Evolutionary conservation across 64 coral and sea anemone species (phyloP).

Genomic region (Catalaphyllia jardinei): DNA sequence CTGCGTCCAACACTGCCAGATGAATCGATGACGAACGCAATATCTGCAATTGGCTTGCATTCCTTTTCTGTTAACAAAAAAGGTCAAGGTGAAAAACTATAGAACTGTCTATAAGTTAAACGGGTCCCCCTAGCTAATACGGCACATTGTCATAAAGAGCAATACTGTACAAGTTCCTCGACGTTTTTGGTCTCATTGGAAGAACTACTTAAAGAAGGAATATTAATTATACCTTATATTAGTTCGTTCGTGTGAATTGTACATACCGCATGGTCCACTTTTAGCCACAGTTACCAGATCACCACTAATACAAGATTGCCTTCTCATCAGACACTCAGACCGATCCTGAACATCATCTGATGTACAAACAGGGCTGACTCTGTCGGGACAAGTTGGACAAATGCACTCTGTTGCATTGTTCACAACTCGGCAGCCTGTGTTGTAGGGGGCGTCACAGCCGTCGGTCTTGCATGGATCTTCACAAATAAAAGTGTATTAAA

Average conservation of each 20-base stretch:
- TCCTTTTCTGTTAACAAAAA: neutral
- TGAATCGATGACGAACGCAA: constrained; percentile 54
- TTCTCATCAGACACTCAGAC: neutral
- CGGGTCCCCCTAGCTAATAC: no score
- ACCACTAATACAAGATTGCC: neutral
- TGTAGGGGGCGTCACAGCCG: constrained; percentile 15
- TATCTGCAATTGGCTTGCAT: constrained; percentile 16
- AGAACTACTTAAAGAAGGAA: no score
- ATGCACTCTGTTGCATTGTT: neutral
- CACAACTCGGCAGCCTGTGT: neutral
- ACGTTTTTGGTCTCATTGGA: no score
- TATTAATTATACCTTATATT: no score
- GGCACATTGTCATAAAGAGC: no score
- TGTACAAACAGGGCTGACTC: neutral
- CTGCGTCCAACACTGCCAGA: constrained; percentile 31
- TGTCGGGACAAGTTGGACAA: constrained; percentile 13
- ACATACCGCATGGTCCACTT: constrained; percentile 16
- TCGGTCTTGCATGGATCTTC: neutral
- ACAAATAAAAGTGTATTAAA: neutral
- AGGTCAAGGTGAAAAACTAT: no score
- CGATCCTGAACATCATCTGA: constrained; percentile 15
- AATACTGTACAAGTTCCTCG: no score
- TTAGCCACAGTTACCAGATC: neutral
- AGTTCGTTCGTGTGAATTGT: neutral
- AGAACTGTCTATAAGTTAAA: no score